Evolutionary conservation across 2,888 invertebrate genomes (phyloP).

Genomic region (Lobophora halterata): DNA sequence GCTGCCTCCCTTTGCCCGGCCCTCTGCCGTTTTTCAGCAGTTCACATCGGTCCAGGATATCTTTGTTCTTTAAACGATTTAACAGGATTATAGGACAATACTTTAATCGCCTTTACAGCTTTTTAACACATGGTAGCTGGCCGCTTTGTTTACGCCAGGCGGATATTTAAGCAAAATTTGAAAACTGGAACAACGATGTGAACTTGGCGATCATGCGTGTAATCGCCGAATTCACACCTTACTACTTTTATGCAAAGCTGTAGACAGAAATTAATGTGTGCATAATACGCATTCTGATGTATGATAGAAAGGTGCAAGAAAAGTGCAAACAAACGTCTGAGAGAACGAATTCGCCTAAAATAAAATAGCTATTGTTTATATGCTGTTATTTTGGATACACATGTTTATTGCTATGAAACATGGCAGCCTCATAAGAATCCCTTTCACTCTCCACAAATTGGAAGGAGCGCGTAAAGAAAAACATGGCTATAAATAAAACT

Average conservation of each 20-base stretch:
- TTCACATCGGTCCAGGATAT: constrained; percentile 36
- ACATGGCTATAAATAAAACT: constrained; percentile 79
- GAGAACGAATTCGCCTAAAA: constrained; percentile 41
- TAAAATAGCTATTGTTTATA: constrained; percentile 73
- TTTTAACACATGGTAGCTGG: constrained; percentile 19
- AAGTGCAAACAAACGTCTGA: constrained; percentile 6
- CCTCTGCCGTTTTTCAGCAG: constrained; percentile 42
- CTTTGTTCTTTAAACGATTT: constrained; percentile 45
- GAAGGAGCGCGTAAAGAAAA: constrained; percentile 79
- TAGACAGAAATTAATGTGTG: too few species aligned
- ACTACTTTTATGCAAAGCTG: too few species aligned
- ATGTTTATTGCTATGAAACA: constrained; percentile 79
- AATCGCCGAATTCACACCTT: background rate
- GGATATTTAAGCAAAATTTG: too few species aligned
- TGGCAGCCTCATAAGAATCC: constrained; percentile 79
- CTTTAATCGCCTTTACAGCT: constrained; percentile 27
- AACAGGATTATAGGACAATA: constrained; percentile 36
- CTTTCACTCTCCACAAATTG: constrained; percentile 81
- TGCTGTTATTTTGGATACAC: constrained; percentile 77
- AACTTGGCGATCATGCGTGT: background rate
- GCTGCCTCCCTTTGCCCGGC: constrained; percentile 25
- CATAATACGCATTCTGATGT: too few species aligned
- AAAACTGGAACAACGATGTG: too few species aligned
- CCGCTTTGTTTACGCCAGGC: constrained; percentile 4
- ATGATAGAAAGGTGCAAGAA: too few species aligned